Percentiles rank a stretch among this genome's conserved stretches.
Conservation (phyloP, 2,113 vertebrate species). For the Thalassarche chlororhynchos region DNA sequence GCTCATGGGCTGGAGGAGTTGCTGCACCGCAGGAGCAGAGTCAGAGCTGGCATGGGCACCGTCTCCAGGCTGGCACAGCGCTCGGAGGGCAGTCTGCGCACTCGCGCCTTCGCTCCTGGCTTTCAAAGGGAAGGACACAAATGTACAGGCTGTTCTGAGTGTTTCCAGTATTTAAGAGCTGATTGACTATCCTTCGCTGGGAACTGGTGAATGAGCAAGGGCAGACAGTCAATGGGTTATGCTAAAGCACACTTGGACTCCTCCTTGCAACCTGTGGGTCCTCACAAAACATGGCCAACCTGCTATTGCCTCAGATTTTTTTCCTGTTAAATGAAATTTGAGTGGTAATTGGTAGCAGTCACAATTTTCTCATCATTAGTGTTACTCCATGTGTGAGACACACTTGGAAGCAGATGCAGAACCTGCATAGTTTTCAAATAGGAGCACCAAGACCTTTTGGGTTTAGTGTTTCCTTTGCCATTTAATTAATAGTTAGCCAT, state of each 20-base stretch:
- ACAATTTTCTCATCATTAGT: not conserved
- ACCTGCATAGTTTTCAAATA: not conserved
- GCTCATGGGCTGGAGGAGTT: not conserved
- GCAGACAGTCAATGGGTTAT: not conserved
- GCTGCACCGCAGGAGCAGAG: not conserved
- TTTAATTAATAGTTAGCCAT: not conserved
- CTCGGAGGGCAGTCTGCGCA: not conserved
- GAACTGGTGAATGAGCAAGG: not conserved
- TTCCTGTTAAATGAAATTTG: not conserved
- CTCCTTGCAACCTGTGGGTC: not conserved
- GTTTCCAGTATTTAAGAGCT: not conserved
- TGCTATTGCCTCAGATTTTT: not conserved
- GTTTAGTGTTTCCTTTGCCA: not conserved
- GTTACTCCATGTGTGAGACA: not conserved
- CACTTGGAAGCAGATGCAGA: not conserved
- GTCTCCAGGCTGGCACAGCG: not conserved
- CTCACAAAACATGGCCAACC: not conserved
- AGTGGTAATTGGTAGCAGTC: not conserved
- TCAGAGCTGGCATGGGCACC: not conserved
- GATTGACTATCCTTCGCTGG: not conserved
- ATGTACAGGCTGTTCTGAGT: not conserved
- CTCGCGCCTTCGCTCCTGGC: accelerated
- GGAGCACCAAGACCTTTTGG: not conserved
- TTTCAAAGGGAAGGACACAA: not conserved
- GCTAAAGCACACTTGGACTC: not conserved